phyloP scores from a whole-genome alignment of 2,888 invertebrate genomes.

The Melinaea marsaeus region DNA sequence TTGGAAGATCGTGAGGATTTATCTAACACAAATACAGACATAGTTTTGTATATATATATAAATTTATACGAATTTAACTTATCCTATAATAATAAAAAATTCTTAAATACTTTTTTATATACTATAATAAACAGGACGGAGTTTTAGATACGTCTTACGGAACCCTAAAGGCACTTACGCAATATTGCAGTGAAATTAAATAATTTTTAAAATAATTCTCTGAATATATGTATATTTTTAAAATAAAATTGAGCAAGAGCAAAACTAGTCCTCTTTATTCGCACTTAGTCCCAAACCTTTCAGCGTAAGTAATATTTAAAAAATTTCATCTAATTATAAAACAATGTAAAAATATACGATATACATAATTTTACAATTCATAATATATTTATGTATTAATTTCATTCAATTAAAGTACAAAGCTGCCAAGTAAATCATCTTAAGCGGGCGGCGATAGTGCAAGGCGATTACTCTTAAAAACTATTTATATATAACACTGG shows the following conservation, averaged over 20 bases:
- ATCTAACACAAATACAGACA: too few species aligned
- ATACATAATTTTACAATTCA: not conserved
- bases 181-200: not conserved
- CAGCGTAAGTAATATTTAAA: not conserved
- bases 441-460: slow-evolving; percentile 1
- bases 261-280: not conserved
- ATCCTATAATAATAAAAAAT: not conserved
- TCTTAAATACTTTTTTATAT: slow-evolving; percentile 3
- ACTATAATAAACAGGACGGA: slow-evolving; percentile 16
- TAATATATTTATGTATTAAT: not conserved
- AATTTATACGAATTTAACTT: not conserved
- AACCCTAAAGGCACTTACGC: slow-evolving; percentile 20
- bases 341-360: slow-evolving; percentile 1
- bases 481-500: slow-evolving; percentile 1
- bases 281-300: slow-evolving; percentile 4
- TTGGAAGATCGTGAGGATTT: too few species aligned
- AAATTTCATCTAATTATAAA: slow-evolving; percentile 1
- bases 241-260: slow-evolving; percentile 5
- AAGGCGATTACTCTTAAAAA: not conserved
- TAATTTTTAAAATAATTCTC: not conserved
- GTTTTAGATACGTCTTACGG: slow-evolving; percentile 14
- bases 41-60: too few species aligned
- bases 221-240: not conserved
- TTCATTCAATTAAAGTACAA: not conserved
- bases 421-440: not conserved